Base-by-base conservation (phyloP, 1,140 invertebrate genomes). In the Palaemon carinicauda region DNA sequence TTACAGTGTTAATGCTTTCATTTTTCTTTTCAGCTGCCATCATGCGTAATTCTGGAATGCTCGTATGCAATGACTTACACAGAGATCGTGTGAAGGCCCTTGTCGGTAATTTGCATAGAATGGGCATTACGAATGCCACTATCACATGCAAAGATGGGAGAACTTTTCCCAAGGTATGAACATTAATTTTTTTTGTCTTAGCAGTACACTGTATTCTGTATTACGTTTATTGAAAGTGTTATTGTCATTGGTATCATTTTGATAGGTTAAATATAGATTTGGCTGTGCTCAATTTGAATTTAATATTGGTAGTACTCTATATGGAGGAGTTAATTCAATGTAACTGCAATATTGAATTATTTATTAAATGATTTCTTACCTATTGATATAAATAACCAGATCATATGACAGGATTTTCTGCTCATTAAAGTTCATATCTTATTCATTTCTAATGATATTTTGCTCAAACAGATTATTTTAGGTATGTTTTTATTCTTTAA, bases 1-100 rank as follows among this genome's bases (percentile, higher is more conserved):
- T 60, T 50, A 19, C 41, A 14, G 3, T 19, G 1, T 31, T 2
- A 19, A 69, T 14, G 10, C 17, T 17, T n/a, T n/a, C n/a, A n/a
- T n/a, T 33, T 73, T 31, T 80, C 31, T 19, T 78, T 80, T n/a
- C 82, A 89, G 88, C 97, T 83, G 95, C 98, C 0, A 92, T 99
- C 15, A 99, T 99, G 98, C 98, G 98, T 92, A 99, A 99, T 92
- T 99, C 98, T 0, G 99, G 99, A 0, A 94, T 96, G n/a, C 90
- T 99, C 14, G 98, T 99, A 92, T 96, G 97, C 5, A 99, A 99
- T 93, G 99, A 99, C 93, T 93, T 95, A 0, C 99, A 98, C 91
- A 95, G 94, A 90, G 96, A 98, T 65, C 93, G 99, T 90, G 94
- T 95, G 15, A 99, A 98, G 91, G 98, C 98, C 50, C 94, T 99